A percentile compares a stretch with the other conserved stretches of the same genome.
phyloP scores from a whole-genome alignment of 2,113 vertebrate species.

The Australoheros scitulus region DNA sequence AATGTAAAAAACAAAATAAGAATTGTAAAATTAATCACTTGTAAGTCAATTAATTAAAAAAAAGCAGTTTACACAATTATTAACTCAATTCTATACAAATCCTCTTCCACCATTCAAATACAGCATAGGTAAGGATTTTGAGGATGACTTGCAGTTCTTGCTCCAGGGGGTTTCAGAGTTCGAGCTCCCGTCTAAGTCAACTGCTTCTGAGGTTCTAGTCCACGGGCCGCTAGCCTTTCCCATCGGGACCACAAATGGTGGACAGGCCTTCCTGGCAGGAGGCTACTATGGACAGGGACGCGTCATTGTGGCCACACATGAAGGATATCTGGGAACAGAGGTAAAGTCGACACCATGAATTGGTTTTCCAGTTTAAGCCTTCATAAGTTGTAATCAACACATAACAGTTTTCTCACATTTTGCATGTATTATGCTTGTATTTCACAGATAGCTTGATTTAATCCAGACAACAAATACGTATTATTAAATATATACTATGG shows the following conservation, averaged over 20 bases:
- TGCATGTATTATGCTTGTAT: not conserved
- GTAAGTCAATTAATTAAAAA: not conserved
- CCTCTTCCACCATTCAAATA: not conserved
- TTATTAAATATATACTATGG: not conserved
- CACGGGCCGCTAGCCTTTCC: conserved; percentile 80
- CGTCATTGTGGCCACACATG: conserved; percentile 75
- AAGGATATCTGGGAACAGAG: conserved; percentile 63
- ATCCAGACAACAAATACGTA: not conserved
- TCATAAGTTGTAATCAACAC: not conserved
- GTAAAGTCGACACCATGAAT: not conserved
- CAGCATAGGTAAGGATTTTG: conserved; percentile 76
- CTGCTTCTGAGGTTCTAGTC: conserved; percentile 75
- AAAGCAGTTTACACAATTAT: fast-evolving
- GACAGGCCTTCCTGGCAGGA: conserved; percentile 74
- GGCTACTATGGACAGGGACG: conserved; percentile 79
- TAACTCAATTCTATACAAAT: not conserved
- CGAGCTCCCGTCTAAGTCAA: conserved; percentile 29
- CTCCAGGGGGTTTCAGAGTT: conserved; percentile 76
- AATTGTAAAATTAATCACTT: too few relatives aligned
- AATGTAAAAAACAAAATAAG: too few relatives aligned
- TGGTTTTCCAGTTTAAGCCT: not conserved
- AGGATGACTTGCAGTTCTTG: conserved; percentile 76
- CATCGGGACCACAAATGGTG: conserved; percentile 57
- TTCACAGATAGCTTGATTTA: not conserved
- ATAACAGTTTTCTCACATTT: not conserved